These are phyloP conservation scores for Linurgus olivaceus DNA, from an alignment of 2,797 vertebrate species.

Conservation along the genomic window DNA sequence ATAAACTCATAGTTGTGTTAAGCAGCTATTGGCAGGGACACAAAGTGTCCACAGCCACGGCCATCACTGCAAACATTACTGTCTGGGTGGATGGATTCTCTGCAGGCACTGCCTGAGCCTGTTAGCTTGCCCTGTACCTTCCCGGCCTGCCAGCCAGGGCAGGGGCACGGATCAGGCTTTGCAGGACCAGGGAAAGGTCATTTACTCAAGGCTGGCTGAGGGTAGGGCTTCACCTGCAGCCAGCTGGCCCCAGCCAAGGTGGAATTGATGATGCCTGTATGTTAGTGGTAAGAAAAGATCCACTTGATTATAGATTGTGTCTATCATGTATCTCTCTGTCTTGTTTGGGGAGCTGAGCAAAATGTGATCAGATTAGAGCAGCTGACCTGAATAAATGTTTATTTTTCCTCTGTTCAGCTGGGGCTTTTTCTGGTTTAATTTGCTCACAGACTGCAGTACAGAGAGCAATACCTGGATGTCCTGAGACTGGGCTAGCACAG, in stretches of 20 bases:
- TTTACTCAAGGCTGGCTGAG: neutral
- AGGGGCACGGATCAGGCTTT: neutral
- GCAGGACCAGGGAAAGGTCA: neutral
- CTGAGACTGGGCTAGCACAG: rapidly evolving
- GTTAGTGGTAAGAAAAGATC: neutral
- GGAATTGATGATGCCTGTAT: neutral
- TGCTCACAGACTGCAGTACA: neutral
- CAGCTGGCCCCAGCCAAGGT: neutral
- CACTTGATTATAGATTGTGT: neutral
- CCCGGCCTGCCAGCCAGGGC: neutral
- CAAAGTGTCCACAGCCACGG: slow-evolving; percentile 7
- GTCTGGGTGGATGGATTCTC: slow-evolving; percentile 5
- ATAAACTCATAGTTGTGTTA: neutral
- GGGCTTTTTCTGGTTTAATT: neutral
- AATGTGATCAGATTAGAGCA: neutral
- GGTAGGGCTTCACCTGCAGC: neutral
- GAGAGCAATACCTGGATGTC: neutral
- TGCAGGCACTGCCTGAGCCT: neutral
- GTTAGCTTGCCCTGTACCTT: rapidly evolving
- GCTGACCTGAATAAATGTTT: neutral
- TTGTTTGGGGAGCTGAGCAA: neutral
- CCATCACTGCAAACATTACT: slow-evolving; percentile 10
- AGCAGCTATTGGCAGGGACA: slow-evolving; percentile 49
- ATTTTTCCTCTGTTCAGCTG: neutral
- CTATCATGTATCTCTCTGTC: neutral